Evolutionary conservation across 2,888 invertebrate species (phyloP).

Genomic region (Phrixothrix hirtus): DNA sequence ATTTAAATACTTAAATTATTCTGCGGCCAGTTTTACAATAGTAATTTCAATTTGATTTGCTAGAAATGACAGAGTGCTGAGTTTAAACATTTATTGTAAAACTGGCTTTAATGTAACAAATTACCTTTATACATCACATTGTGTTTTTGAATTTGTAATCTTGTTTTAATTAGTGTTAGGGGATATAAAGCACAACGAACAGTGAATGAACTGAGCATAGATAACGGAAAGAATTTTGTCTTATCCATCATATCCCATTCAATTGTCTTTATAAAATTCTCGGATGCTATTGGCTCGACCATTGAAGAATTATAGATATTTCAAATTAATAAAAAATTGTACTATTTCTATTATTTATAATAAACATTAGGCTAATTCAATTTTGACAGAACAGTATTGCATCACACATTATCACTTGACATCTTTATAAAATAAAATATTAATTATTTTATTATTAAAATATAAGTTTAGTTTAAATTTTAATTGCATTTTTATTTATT

Average conservation of each 20-base stretch:
- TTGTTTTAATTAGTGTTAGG: slow-evolving; percentile 90
- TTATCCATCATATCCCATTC: slow-evolving; percentile 99
- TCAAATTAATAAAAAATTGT: too few species aligned
- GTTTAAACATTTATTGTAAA: too few species aligned
- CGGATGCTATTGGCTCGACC: slow-evolving; percentile 62
- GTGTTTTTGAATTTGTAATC: slow-evolving; percentile 85
- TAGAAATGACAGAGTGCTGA: too few species aligned
- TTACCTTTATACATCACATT: slow-evolving; percentile 80
- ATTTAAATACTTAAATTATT: too few species aligned
- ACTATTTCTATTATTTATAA: not conserved
- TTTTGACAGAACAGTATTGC: slow-evolving; percentile 5
- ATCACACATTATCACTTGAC: slow-evolving; percentile 14
- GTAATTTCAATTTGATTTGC: too few species aligned
- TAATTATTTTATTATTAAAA: not conserved
- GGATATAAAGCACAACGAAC: slow-evolving; percentile 83
- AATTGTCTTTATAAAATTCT: slow-evolving; percentile 79
- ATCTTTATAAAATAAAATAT: slow-evolving; percentile 5
- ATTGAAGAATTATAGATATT: slow-evolving; percentile 48
- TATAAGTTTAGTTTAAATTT: not conserved
- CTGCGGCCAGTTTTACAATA: too few species aligned
- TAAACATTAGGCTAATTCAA: slow-evolving; percentile 2
- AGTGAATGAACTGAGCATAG: slow-evolving; percentile 84
- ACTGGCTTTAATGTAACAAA: slow-evolving; percentile 3
- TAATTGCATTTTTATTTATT: not conserved
- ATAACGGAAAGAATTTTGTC: slow-evolving; percentile 88